A percentile compares a stretch with the other conserved stretches of the same genome.
phyloP scores from a whole-genome alignment of 2,113 vertebrate genomes.

The Corythaixoides concolor region DNA sequence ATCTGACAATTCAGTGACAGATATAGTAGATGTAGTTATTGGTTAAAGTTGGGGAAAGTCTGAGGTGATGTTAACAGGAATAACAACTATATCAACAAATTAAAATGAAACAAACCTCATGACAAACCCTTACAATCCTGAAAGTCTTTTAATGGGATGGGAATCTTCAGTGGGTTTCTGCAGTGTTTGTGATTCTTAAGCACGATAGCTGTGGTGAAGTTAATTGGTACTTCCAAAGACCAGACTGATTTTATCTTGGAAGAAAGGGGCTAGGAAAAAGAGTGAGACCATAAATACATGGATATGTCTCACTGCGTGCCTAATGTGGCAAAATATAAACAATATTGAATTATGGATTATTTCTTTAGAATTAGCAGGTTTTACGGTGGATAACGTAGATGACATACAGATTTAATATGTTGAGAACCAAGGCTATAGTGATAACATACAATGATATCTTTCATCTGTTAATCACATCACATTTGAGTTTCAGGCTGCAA shows the following conservation, averaged over 20 bases:
- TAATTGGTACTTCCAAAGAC: slow-evolving; percentile 9
- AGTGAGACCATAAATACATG: accelerated
- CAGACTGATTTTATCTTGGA: background rate
- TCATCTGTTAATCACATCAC: background rate
- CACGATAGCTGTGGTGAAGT: background rate
- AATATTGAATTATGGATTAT: background rate
- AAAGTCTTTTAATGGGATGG: background rate
- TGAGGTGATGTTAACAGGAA: background rate
- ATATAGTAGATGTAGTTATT: background rate
- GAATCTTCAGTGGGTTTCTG: background rate
- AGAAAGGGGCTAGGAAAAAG: background rate
- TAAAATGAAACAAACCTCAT: slow-evolving; percentile 35
- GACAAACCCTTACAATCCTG: background rate
- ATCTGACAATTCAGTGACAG: background rate
- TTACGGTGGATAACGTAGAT: background rate
- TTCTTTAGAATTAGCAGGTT: background rate
- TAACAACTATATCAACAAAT: background rate
- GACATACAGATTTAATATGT: background rate
- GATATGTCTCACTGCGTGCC: accelerated
- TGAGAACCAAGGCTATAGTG: background rate
- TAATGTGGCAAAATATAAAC: background rate
- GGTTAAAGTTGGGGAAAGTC: background rate
- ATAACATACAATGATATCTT: background rate
- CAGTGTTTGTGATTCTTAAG: background rate
- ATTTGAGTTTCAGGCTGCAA: background rate